These are phyloP conservation scores for Vombatus ursinus DNA, from an alignment of 2,113 vertebrate species.

Conservation along the genomic window DNA sequence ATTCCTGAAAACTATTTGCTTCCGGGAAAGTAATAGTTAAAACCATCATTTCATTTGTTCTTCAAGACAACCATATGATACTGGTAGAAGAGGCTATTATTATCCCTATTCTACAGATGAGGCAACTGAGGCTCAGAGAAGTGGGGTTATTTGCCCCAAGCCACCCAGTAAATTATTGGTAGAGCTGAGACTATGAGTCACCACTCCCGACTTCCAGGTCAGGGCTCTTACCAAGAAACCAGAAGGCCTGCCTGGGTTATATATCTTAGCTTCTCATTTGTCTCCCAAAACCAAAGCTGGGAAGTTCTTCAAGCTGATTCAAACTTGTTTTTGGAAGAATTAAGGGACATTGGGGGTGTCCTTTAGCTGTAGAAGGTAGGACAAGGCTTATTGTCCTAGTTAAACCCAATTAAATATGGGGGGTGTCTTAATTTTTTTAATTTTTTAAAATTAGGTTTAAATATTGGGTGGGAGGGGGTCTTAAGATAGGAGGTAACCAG, in stretches of 20 bases:
- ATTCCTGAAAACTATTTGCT: neutral
- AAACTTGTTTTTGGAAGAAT: neutral
- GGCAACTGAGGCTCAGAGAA: neutral
- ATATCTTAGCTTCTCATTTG: neutral
- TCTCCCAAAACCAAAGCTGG: neutral
- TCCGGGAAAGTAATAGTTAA: neutral
- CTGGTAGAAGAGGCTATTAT: neutral
- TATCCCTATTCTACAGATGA: neutral
- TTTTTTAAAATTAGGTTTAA: neutral
- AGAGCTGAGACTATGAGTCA: neutral
- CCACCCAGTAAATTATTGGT: neutral
- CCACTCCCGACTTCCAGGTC: neutral
- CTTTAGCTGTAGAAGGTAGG: neutral
- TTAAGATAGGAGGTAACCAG: neutral
- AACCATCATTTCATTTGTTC: neutral
- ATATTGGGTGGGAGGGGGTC: neutral
- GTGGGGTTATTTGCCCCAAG: neutral
- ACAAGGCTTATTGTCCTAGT: neutral
- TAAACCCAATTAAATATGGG: neutral
- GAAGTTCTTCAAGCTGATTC: neutral
- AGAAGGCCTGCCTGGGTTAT: neutral
- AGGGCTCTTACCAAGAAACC: neutral
- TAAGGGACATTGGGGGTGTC: neutral
- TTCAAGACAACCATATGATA: neutral
- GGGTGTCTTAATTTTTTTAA: neutral